Base-by-base conservation (phyloP, 2,113 vertebrate species). In the Coturnix japonica region DNA sequence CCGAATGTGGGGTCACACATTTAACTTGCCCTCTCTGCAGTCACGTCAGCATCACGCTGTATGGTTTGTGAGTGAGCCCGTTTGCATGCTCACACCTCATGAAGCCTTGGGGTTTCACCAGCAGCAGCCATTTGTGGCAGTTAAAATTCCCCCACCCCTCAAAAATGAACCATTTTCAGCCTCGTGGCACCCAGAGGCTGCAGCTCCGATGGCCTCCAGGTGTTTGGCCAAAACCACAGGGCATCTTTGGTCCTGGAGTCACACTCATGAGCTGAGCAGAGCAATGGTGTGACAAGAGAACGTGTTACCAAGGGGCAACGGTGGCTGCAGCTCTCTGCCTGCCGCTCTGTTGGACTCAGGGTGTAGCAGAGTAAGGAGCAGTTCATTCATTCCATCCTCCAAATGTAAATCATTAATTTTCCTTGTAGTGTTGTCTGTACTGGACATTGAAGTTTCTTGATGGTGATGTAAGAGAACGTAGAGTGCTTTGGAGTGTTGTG, bases 371-470 rank as follows among this genome's bases (percentile, higher is more conserved):
- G 79, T 25, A 61, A 64, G 94, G 81, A 91, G 87, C 28, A 7
- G 35, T n/a, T 53, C 63, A 3, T 89, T 87, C 94, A 18, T 30
- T 64, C 82, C 86, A 56, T 54, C 59, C 83, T 85, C 86, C 86
- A 10, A 90, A 80, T 1, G 25, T 85, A 93, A 95, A 93, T 86
- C 84, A 26, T 69, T 85, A 18, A 80, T 95, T 95, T 94, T 91
- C 94, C 93, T 93, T 90, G 67, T 95, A 87, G 93, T 28, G 67
- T 91, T 90, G 91, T 85, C 93, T 95, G 80, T 92, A 76, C 86
- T 94, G 91, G 91, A n/a, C 91, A 93, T 30, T 88, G 95, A 39
- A 82, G 88, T 80, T 87, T 81, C 87, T 89, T 94, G 87, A 79
- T 91, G 91, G 88, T 79, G 93, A 10, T 94, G 88, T 95, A 91